phyloP scores from a whole-genome alignment of 2,888 invertebrate species.

The Gerosis bhagava region DNA sequence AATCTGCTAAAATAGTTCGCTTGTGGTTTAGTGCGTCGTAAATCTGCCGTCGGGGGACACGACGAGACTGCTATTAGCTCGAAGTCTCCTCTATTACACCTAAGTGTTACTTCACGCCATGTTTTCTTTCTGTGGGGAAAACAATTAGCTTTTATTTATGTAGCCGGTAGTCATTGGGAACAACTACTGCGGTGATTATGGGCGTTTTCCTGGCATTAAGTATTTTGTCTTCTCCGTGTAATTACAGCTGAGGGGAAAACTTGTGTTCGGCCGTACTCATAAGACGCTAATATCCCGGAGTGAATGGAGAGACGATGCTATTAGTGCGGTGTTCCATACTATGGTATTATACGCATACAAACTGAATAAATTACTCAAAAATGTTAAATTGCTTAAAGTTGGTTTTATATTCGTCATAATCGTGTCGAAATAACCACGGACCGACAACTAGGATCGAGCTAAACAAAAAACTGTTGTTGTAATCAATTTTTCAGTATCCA shows the following conservation, averaged over 20 bases:
- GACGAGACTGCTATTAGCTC: conserved; percentile 34
- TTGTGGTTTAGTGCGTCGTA: conserved; percentile 61
- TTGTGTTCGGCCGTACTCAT: no score
- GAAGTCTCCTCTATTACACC: conserved; percentile 28
- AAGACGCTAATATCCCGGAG: no score
- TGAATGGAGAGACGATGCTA: no score
- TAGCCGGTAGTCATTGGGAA: conserved; percentile 24
- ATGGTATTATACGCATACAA: no score
- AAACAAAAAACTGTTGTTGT: no score
- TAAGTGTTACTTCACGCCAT: conserved; percentile 20
- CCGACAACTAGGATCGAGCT: no score
- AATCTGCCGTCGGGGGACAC: conserved; percentile 47
- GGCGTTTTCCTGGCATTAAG: conserved; percentile 25
- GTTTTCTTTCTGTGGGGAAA: conserved; percentile 1
- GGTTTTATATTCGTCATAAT: no score
- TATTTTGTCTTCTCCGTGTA: conserved; percentile 15
- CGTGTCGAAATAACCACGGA: no score
- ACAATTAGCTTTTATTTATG: conserved; percentile 29
- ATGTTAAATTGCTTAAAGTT: no score
- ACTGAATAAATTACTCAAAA: no score
- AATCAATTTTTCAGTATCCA: no score
- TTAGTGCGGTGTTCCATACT: no score
- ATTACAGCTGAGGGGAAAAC: conserved; percentile 6
- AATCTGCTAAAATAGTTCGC: conserved; percentile 48
- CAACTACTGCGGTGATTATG: conserved; percentile 26